phyloP scores from a whole-genome alignment of 2,797 vertebrate genomes.

The Xenentodon cancila region DNA sequence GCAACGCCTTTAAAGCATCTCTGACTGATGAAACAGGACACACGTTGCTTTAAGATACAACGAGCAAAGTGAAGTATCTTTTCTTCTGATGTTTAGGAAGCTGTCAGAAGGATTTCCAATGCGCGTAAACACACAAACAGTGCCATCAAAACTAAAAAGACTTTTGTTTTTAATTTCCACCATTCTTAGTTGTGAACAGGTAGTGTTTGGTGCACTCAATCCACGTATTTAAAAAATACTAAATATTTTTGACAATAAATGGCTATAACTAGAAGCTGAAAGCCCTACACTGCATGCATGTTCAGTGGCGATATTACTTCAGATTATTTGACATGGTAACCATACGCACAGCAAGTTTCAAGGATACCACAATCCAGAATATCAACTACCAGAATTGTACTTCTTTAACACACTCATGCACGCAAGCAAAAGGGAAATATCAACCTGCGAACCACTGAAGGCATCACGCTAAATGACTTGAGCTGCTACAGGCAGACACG shows the following conservation, averaged over 20 bases:
- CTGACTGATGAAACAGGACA: background rate
- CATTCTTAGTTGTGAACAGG: too few species aligned
- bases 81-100: too few species aligned
- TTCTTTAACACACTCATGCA: constrained; percentile 5
- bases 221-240: too few species aligned
- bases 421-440: constrained; percentile 43
- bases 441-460: constrained; percentile 60
- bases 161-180: too few species aligned
- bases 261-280: background rate
- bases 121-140: too few species aligned
- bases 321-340: constrained; percentile 5
- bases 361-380: background rate
- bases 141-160: too few species aligned
- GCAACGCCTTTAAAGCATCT: background rate
- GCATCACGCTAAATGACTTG: constrained; percentile 26
- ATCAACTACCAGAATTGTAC: constrained; percentile 7
- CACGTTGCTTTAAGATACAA: background rate
- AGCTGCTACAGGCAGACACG: constrained; percentile 29
- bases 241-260: too few species aligned
- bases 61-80: background rate
- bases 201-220: too few species aligned
- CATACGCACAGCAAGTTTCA: constrained; percentile 9
- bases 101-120: too few species aligned
- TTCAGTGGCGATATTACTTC: background rate
- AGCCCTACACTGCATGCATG: background rate